These are phyloP conservation scores for Cephalopachus bancanus DNA, from an alignment of 2,797 vertebrate species.

Conservation along the genomic window DNA sequence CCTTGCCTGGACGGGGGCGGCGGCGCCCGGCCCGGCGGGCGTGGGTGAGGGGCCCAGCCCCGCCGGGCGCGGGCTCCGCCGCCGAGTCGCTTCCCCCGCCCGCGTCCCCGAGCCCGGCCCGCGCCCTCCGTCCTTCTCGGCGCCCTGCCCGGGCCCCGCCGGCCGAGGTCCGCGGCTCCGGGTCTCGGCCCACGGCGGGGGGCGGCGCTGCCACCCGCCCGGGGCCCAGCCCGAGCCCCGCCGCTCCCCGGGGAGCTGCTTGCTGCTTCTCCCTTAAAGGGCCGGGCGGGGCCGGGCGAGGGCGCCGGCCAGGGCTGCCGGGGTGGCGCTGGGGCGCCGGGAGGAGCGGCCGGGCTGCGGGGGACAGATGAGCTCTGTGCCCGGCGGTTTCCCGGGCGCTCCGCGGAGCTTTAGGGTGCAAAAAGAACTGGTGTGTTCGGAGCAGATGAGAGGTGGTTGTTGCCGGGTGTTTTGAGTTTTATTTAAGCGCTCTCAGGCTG, in stretches of 20 bases:
- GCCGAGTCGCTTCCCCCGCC: background rate
- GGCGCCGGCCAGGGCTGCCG: slow-evolving; percentile 75
- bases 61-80: background rate
- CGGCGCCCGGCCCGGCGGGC: too few relatives aligned
- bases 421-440: slow-evolving; percentile 86
- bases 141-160: slow-evolving; percentile 69
- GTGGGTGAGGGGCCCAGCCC: too few relatives aligned
- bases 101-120: background rate
- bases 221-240: background rate
- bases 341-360: slow-evolving; percentile 80
- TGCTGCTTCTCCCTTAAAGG: slow-evolving; percentile 75
- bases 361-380: slow-evolving; percentile 89
- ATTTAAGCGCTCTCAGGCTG: slow-evolving; percentile 68
- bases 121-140: slow-evolving; percentile 84
- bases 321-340: slow-evolving; percentile 83
- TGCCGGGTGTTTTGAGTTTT: slow-evolving; percentile 81
- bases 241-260: slow-evolving; percentile 65
- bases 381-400: slow-evolving; percentile 89
- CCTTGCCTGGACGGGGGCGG: background rate
- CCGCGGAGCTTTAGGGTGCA: slow-evolving; percentile 90
- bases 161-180: slow-evolving; percentile 24
- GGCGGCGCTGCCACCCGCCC: slow-evolving; percentile 49
- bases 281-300: slow-evolving; percentile 78
- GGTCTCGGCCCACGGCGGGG: slow-evolving; percentile 59
- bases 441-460: slow-evolving; percentile 87